Evolutionary conservation across 2,113 vertebrate species (phyloP).

Genomic region (Chloebia gouldiae): DNA sequence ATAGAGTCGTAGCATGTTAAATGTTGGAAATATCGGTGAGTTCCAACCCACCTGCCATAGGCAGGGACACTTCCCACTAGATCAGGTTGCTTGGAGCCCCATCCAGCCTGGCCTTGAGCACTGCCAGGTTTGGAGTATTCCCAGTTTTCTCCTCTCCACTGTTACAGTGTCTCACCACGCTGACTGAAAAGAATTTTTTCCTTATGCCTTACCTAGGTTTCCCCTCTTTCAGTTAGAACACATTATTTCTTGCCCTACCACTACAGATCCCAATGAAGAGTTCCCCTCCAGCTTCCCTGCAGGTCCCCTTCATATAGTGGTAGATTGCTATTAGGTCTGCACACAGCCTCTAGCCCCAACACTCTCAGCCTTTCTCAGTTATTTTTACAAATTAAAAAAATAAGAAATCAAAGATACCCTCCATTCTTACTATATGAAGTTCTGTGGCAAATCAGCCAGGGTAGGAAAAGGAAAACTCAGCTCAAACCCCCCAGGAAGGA

Average conservation of each 20-base stretch:
- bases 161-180: background rate
- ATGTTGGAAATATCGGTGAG: background rate
- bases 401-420: accelerated
- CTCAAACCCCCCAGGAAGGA: background rate
- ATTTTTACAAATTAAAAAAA: background rate
- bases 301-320: background rate
- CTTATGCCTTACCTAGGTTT: background rate
- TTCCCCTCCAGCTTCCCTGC: background rate
- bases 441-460: background rate
- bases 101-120: background rate
- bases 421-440: background rate
- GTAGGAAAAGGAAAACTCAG: background rate
- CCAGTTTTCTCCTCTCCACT: accelerated
- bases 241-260: background rate
- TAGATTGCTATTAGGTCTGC: background rate
- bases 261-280: background rate
- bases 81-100: background rate
- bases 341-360: background rate
- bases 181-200: no score
- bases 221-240: background rate
- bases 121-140: background rate
- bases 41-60: accelerated
- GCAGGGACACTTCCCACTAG: background rate
- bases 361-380: background rate
- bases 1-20: no score